Base-by-base conservation (phyloP, 2,113 vertebrate genomes). In the Salvelinus sp. region DNA sequence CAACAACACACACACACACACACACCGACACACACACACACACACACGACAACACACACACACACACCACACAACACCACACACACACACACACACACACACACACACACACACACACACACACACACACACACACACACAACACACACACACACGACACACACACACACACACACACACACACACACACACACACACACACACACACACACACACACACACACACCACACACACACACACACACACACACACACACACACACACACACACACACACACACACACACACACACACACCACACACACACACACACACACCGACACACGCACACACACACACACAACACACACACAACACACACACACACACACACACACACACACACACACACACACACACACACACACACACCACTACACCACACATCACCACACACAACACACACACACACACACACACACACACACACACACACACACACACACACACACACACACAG, bases 181-280 rank as follows among this genome's bases (percentile, higher is more conserved):
- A 64, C 12, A 64, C 62, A 64, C 62, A 25, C n/a, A 64, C 20
- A 64, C 63, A 65, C 63, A 65, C 63, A 65, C 25, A 16, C 13
- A 65, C 63, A 65, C 48, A 50, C 10, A 50, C 54, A 57, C 54
- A 57, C 54, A 57, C 54, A 57, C 54, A 57, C 64, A 30, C 64
- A 4, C 2, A 6, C 25, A 20, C 14, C n/a, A 83, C 66, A 76
- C 79, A 72, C 80, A 75, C 83, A 85, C 82, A 64, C 68, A 44
- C 47, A 1, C 60, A 22, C 23, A 23, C 23, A 23, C 23, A 23
- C 23, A 23, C 23, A 23, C 23, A 23, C 23, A 23, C 23, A 23
- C 23, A 23, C 23, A 23, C 23, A 23, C 23, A 23, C 23, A 23
- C 23, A 23, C 23, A 23, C 23, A 23, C 23, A 23, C 23, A 23